Conservation (phyloP, 1,140 invertebrate species). For the Drosophila tropicalis region DNA sequence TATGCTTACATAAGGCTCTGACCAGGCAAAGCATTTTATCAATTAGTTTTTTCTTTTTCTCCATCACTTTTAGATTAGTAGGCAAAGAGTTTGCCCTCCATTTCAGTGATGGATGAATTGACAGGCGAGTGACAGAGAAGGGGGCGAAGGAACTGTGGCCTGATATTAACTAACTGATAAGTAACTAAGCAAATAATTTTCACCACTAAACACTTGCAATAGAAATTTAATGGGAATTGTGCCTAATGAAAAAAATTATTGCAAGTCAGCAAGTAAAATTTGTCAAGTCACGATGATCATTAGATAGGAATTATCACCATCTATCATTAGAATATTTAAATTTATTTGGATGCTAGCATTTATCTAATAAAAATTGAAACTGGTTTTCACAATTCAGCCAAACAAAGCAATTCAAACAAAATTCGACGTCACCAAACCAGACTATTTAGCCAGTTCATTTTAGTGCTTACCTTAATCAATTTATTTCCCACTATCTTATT, state of each 20-base stretch:
- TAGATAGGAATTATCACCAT: not conserved
- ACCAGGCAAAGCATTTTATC: slow-evolving; percentile 59
- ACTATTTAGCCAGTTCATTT: not conserved
- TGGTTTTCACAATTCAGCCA: not conserved
- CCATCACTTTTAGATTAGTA: slow-evolving; percentile 25
- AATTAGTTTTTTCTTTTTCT: slow-evolving; percentile 68
- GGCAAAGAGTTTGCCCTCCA: slow-evolving; percentile 34
- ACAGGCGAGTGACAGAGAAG: slow-evolving; percentile 48
- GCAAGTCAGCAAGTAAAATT: slow-evolving; percentile 6
- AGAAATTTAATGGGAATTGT: slow-evolving; percentile 58
- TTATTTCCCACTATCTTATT: not conserved
- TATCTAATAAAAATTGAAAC: slow-evolving; percentile 1
- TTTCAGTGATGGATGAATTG: slow-evolving; percentile 62
- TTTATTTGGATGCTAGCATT: not conserved
- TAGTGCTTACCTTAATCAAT: not conserved
- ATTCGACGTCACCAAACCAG: too few species aligned
- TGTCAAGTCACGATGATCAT: slow-evolving; percentile 3
- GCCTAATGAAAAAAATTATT: slow-evolving; percentile 12
- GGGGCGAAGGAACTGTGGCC: not conserved
- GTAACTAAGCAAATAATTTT: slow-evolving; percentile 18
- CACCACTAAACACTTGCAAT: slow-evolving; percentile 8
- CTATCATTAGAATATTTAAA: not conserved
- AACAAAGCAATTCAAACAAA: too few species aligned
- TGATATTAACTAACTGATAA: slow-evolving; percentile 10
- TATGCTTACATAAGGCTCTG: slow-evolving; percentile 58